Base-by-base conservation (phyloP, 2,888 invertebrate genomes). In the Tholera decimalis region DNA sequence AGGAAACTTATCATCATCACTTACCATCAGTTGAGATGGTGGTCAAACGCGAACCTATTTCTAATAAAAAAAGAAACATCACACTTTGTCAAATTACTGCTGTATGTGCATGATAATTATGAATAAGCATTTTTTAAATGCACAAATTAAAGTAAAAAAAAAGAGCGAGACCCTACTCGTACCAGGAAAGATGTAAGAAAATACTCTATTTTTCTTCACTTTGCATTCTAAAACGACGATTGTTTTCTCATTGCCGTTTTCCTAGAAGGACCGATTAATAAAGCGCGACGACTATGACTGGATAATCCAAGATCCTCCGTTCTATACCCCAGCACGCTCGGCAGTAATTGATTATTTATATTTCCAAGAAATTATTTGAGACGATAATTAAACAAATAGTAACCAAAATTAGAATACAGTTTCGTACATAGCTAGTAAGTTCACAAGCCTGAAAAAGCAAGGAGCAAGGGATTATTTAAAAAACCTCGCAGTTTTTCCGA, bases 301-400 rank as follows among this genome's bases (percentile, higher is more conserved):
- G 66, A 64, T 66, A 55, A 64, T 24, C 20, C 55, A n/a, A 13
- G 8, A 56, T 18, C n/a, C n/a, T 8, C 1, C 15, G 47, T 39
- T 30, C 15, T 18, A 47, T 47, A 15, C 37, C 15, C 8, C 18
- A n/a, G n/a, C n/a, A n/a, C n/a, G n/a, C n/a, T n/a, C n/a, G 24
- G 7, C 15, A 26, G 37, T 15, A 66, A 66, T 22, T 8, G 2
- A 43, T 35, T 8, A 9, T 15, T 1, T 11, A 1, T 51, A 13
- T 22, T 43, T 63, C 11, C 8, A 15, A 18, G 18, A 54, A 30
- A 30, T 30, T n/a, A 24, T 65, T 9, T 9, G 18, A n/a, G 3
- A 30, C 3, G 18, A 30, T 39, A n/a, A 20, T n/a, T n/a, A n/a
- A 13, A 28, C 2, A 26, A 43, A 60, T 46, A 8, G 26, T 9